These are phyloP conservation scores for Tenthredo distinguenda DNA, from an alignment of 2,888 invertebrate species.

Conservation along the genomic window DNA sequence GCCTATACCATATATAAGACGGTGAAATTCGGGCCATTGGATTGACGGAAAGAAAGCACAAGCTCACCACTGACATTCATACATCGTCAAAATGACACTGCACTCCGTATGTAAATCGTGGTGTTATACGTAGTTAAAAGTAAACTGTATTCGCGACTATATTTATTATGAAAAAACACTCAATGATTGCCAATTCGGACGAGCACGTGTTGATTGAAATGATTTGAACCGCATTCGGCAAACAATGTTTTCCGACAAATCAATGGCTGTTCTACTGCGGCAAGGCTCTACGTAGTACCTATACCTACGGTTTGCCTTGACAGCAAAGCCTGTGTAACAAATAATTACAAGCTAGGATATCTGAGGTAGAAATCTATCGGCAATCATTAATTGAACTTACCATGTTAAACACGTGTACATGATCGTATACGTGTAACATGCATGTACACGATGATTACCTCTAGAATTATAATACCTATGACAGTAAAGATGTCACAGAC, in stretches of 20 bases:
- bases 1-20: neutral
- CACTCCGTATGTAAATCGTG: neutral
- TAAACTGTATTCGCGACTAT: neutral
- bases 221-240: slow-evolving; percentile 25
- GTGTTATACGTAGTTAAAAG: neutral
- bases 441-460: neutral
- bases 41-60: neutral
- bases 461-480: neutral
- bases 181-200: slow-evolving; percentile 1
- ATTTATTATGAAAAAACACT: neutral
- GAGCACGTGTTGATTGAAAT: slow-evolving; percentile 41
- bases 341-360: slow-evolving; percentile 25
- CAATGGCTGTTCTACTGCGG: slow-evolving; percentile 26
- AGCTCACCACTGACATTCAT: neutral
- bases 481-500: neutral
- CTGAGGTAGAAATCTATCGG: neutral
- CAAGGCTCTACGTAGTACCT: neutral
- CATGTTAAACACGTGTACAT: neutral
- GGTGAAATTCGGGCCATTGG: neutral
- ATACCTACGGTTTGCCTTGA: neutral
- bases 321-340: neutral
- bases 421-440: neutral
- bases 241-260: slow-evolving; percentile 36
- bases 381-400: neutral
- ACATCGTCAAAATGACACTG: slow-evolving; percentile 3